Base-by-base conservation (phyloP, 1,140 invertebrate genomes). In the Drosophila neocordata region DNA sequence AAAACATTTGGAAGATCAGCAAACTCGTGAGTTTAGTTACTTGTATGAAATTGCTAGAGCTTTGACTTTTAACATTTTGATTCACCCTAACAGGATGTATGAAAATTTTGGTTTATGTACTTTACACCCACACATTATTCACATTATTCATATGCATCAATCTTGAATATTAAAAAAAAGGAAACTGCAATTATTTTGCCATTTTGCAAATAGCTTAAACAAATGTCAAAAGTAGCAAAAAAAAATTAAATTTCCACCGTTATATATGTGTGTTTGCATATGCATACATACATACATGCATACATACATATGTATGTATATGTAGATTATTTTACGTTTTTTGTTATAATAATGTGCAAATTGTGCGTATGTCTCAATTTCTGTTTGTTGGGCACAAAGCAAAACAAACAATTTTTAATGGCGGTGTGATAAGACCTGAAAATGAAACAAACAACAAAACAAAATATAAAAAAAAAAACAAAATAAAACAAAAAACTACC, bases 391-490 rank as follows among this genome's bases (percentile, higher is more conserved):
- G 52, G 48, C 61, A 76, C 56, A 79, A 84, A 77, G 63, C 56
- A 68, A 69, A 56, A 64, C 66, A 67, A 66, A 76, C 60, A 18
- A 69, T 77, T 75, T 80, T 85, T 77, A 75, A 77, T 80, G 73
- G 56, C 66, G 64, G 57, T 41, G 70, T 69, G 82, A 85, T 87
- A 85, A 85, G 81, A 65, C 64, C 57, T 24, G 59, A 65, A 60
- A 27, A 44, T 53, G 65, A 58, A 74, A 59, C 61, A 66, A 59
- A 37, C 41, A 56, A n/a, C 15, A 38, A 52, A 35, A 73, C 69
- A 69, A 22, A 34, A 11, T 1, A 22, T 0, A 31, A 18, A 31
- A 27, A 34, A 58, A 52, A 62, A 41, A 58, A 48, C 1, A 13
- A 20, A 51, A 5, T 13, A 27, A n/a, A 15, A 12, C 20, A 11